Conservation (phyloP, 2,888 invertebrate genomes). For the Patella ulyssiponensis region DNA sequence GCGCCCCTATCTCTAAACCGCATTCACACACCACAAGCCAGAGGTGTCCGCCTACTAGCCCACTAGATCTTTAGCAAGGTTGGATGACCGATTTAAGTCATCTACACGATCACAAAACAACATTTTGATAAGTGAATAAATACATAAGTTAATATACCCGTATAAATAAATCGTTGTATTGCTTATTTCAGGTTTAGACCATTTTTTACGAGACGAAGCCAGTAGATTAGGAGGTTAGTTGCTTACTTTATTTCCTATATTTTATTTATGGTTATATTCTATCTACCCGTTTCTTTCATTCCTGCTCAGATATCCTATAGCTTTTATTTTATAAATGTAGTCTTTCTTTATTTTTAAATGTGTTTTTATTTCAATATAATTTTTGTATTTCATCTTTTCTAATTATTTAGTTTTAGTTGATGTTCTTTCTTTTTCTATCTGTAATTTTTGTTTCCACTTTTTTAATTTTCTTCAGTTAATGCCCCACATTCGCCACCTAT, state of each 20-base stretch:
- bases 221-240: slow-evolving; percentile 37
- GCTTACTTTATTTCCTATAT: not conserved
- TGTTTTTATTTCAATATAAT: slow-evolving; percentile 9
- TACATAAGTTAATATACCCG: too few species aligned
- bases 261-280: not conserved
- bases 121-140: too few species aligned
- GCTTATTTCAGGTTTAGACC: slow-evolving; percentile 38
- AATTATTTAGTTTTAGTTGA: slow-evolving; percentile 10
- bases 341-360: not conserved
- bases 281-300: too few species aligned
- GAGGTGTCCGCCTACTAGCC: too few species aligned
- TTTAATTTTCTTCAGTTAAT: slow-evolving; percentile 56
- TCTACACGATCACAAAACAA: too few species aligned
- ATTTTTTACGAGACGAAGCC: slow-evolving; percentile 45
- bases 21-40: too few species aligned
- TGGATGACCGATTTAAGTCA: too few species aligned
- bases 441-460: slow-evolving; percentile 26
- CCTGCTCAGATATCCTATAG: too few species aligned
- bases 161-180: not conserved
- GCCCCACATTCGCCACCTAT: slow-evolving; percentile 77
- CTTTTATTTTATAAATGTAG: not conserved
- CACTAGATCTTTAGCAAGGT: too few species aligned
- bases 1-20: too few species aligned
- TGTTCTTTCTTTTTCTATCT: not conserved
- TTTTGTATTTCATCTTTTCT: slow-evolving; percentile 9